Base-by-base conservation (phyloP, 2,888 invertebrate species). In the Melieria crassipennis region DNA sequence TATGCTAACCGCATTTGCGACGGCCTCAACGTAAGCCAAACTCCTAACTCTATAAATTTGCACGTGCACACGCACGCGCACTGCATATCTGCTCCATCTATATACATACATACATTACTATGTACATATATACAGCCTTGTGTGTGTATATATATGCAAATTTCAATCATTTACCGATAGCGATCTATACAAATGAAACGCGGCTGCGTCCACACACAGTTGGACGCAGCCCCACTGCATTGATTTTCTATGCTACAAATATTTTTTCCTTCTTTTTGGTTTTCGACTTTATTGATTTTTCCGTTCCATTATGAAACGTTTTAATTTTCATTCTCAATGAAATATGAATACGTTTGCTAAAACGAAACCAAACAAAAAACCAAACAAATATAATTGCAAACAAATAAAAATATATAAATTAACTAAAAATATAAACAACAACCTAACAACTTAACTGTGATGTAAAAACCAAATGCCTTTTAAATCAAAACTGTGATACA, bases 1-100 rank as follows among this genome's bases (percentile, higher is more conserved):
- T 65, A 92, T 94, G 87, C 89, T 96, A 73, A 96, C 95, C 66
- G 96, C 95, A 60, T 93, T 94, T 84, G 95, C 95, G 78, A 96
- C 95, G 78, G 95, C 96, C 79, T 96, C 96, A 81, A 95, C 96
- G 95, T 95, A 89, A 92, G 93, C 81, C 78, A 79, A 65, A 75
- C 48, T 65, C 48, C 71, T 74, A 55, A 50, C 50, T 72, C 60
- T 64, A 67, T 71, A 68, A 73, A 69, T 62, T 50, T 70, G 68
- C 63, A 63, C 62, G 61, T 60, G 48, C 55, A 47, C 43, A 52
- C 61, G 43, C 45, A 42, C 16, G 42, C 57, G 47, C 57, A 69
- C 52, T 60, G 11, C 11, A 60, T 45, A 56, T 55, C 7, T 68
- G 13, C 3, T 63, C 43, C 57, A 68, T 65, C 50, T 71, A 71